These are phyloP conservation scores for Sebastes kiyomatsui DNA, from an alignment of 2,797 vertebrate species.

Conservation along the genomic window DNA sequence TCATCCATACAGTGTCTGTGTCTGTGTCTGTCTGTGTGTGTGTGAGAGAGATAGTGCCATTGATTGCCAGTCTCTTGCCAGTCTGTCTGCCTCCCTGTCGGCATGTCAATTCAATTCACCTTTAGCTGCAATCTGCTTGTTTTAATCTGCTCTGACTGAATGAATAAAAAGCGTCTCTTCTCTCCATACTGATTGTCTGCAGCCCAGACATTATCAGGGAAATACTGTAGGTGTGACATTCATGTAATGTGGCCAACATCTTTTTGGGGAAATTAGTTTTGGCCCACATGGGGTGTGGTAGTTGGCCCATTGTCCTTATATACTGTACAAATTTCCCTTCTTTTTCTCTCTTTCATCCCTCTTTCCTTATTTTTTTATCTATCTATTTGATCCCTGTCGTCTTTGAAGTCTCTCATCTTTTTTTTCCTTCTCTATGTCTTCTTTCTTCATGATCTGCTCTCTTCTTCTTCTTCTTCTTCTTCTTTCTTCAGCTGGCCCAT, in stretches of 20 bases:
- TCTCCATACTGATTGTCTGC: background rate
- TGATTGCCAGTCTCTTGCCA: conserved; percentile 17
- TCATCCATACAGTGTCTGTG: background rate
- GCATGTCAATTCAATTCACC: conserved; percentile 29
- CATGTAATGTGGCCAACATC: conserved; percentile 38
- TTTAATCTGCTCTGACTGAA: conserved; percentile 15
- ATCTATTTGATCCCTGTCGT: background rate
- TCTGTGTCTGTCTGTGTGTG: background rate
- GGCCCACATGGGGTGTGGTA: conserved; percentile 60
- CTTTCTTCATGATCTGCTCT: background rate
- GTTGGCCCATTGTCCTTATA: conserved; percentile 37
- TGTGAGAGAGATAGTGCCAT: background rate
- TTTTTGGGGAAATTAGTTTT: conserved; percentile 39
- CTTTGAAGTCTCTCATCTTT: background rate
- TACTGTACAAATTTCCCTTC: background rate
- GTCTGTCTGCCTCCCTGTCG: conserved; percentile 25
- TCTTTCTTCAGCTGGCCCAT: conserved; percentile 35
- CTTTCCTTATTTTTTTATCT: background rate
- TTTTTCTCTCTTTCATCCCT: background rate
- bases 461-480: background rate
- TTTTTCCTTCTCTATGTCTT: conserved; percentile 6
- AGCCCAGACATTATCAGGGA: conserved; percentile 9
- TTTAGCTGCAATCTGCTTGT: conserved; percentile 13
- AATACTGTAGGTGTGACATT: conserved; percentile 40
- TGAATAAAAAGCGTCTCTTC: background rate